Percentiles rank a stretch among this genome's conserved stretches.
These are phyloP conservation scores for Saxidomus purpurata DNA, from an alignment of 1,140 invertebrate genomes.

Conservation along the genomic window DNA sequence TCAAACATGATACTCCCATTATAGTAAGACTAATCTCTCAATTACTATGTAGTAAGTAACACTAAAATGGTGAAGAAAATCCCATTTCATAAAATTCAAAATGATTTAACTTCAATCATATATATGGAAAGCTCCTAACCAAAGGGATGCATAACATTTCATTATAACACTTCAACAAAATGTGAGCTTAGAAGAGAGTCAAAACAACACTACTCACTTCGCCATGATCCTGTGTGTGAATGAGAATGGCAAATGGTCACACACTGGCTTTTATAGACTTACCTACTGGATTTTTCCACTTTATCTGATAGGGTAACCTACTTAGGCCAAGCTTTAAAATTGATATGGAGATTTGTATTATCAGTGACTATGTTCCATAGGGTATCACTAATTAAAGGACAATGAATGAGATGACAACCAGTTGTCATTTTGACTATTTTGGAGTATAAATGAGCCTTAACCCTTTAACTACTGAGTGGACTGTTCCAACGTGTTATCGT, in stretches of 20 bases:
- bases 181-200: too few relatives aligned
- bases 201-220: neutral
- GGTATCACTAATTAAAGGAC: neutral
- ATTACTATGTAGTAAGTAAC: neutral
- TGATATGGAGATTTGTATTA: neutral
- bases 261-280: neutral
- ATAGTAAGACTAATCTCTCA: neutral
- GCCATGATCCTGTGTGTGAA: slow-evolving; percentile 30
- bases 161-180: too few relatives aligned
- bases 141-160: too few relatives aligned
- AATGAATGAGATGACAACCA: neutral
- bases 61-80: neutral
- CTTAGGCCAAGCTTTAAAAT: too few relatives aligned
- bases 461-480: neutral
- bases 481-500: neutral
- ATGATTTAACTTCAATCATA: neutral
- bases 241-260: neutral
- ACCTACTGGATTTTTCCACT: neutral
- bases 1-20: neutral
- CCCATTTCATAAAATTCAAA: neutral
- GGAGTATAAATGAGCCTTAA: neutral
- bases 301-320: too few relatives aligned
- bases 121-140: too few relatives aligned
- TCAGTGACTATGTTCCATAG: too few relatives aligned
- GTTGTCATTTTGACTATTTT: neutral